phyloP scores from a whole-genome alignment of 2,888 invertebrate genomes.

The Nephrotoma guestfalica region DNA sequence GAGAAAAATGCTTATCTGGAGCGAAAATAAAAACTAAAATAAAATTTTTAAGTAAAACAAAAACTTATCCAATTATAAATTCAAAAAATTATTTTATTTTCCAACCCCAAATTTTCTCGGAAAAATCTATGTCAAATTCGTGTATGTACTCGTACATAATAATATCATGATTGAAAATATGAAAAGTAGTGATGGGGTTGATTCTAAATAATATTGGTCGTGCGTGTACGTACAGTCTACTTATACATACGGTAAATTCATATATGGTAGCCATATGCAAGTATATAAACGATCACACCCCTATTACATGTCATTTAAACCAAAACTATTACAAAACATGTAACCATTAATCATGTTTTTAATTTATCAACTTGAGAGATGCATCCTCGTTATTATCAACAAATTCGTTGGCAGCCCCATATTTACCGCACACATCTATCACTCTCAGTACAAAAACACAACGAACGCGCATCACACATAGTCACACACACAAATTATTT shows the following conservation, averaged over 20 bases:
- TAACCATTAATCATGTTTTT: background rate
- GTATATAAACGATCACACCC: background rate
- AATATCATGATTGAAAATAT: background rate
- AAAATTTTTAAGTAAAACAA: background rate
- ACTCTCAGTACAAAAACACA: background rate
- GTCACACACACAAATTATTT: background rate
- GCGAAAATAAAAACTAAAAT: background rate
- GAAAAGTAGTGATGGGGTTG: background rate
- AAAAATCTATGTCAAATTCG: background rate
- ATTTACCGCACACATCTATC: background rate
- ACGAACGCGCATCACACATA: background rate
- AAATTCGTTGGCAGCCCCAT: background rate
- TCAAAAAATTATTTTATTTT: background rate
- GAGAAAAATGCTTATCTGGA: background rate
- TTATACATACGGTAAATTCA: no score
- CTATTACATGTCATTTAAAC: background rate
- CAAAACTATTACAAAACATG: background rate
- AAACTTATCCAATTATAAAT: background rate
- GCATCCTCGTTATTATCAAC: background rate
- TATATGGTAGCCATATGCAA: background rate
- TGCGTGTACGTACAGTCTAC: background rate
- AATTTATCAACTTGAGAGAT: background rate
- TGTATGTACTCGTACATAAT: background rate
- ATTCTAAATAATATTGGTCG: background rate
- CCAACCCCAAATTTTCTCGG: background rate